Evolutionary conservation across 2,113 vertebrate genomes (phyloP).

Genomic region (Cinclus mexicanus): DNA sequence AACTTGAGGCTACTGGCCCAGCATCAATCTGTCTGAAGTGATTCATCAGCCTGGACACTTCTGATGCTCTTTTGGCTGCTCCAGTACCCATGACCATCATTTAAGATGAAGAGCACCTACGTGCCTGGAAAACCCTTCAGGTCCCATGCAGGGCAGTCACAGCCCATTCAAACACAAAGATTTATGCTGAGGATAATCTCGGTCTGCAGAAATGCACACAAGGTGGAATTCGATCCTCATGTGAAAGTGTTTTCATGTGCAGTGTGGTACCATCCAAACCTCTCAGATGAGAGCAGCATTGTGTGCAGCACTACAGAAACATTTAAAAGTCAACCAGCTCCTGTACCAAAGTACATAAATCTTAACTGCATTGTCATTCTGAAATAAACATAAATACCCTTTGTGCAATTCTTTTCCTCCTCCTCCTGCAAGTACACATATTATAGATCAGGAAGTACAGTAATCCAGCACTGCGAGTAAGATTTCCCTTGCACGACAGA

Average conservation of each 20-base stretch:
- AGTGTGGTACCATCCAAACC: background rate
- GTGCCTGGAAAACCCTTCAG: background rate
- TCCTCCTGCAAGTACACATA: background rate
- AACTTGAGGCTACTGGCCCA: background rate
- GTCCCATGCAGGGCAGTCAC: background rate
- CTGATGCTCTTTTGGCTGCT: background rate
- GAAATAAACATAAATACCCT: slow-evolving; percentile 7
- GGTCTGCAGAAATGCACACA: background rate
- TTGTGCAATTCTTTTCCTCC: background rate
- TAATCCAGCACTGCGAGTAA: slow-evolving; percentile 35
- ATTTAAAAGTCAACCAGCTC: background rate
- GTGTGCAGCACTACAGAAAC: background rate
- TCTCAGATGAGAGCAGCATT: background rate
- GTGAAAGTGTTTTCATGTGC: background rate
- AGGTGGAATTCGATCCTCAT: slow-evolving; percentile 13
- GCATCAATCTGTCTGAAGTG: background rate
- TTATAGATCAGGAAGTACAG: slow-evolving; percentile 13
- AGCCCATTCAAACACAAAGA: background rate
- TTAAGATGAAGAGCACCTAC: background rate
- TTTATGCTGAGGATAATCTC: background rate
- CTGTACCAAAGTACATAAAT: background rate
- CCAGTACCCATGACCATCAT: background rate
- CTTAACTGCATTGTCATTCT: background rate
- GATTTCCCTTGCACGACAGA: slow-evolving; percentile 32
- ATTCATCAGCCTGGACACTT: background rate